Base-by-base conservation (phyloP, 2,888 invertebrate genomes). In the Heliconius charithonia region DNA sequence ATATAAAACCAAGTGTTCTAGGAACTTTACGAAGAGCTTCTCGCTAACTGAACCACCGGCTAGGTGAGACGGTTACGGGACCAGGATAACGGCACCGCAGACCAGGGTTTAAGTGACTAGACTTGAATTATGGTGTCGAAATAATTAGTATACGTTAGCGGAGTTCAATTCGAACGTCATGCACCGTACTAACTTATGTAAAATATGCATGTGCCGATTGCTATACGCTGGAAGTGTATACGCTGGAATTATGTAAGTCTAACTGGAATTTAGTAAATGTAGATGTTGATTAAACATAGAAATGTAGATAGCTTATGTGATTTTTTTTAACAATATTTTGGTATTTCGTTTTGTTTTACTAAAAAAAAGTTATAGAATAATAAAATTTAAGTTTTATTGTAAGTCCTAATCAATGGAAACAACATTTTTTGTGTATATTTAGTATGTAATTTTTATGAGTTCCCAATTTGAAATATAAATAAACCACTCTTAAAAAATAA, bases 31-130 rank as follows among this genome's bases (percentile, higher is more conserved):
- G 74, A 74, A 63, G 59, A 29, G 29, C 69, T 59, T 16, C 32
- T 75, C 32, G 41, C 65, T 66, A 75, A 81, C 80, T 80, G 80
- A 76, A 75, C 56, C 67, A 75, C 41, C 37, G 66, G 75, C 45
- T 75, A 77, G 76, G 67, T 69, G 78, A 72, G 63, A 75, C 80
- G 70, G 73, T 79, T 76, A 80, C 76, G 63, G 66, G 77, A 62
- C 27, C 70, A 70, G 75, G 80, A 75, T 80, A 81, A 81, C 81
- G 81, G 81, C 65, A 81, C 63, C 75, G 75, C 81, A 75, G 78
- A 29, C 76, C 78, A 74, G 74, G 77, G 75, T 63, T 75, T 78
- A 81, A 70, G 79, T 79, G 41, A 78, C 62, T 62, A 69, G 79
- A 72, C 72, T 62, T 79, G 76, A 80, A 80, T 75, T 76, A 73